Evolutionary conservation across 2,113 vertebrate genomes (phyloP).

Genomic region (Baryphthengus martii): DNA sequence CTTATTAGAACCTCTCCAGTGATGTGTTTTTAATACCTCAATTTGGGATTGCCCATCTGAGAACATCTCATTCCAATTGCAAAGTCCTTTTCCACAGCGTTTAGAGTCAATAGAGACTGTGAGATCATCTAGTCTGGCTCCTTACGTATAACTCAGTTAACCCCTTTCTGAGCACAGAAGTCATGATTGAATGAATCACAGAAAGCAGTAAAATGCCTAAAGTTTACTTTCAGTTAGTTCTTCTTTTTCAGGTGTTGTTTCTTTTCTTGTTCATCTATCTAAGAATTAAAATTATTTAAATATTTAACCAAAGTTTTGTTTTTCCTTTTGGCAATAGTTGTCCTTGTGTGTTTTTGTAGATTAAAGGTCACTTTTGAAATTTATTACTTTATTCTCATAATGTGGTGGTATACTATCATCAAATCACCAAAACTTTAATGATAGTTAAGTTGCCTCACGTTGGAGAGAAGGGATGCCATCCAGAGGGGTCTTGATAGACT

Average conservation of each 20-base stretch:
- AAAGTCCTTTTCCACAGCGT: constrained; percentile 47
- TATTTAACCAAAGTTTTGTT: background rate
- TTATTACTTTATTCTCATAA: background rate
- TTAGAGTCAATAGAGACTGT: constrained; percentile 43
- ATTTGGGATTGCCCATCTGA: constrained; percentile 41
- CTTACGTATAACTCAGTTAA: background rate
- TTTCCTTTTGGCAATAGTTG: background rate
- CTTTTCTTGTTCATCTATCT: background rate
- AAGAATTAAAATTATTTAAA: background rate
- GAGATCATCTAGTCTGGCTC: constrained; percentile 52
- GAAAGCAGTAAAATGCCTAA: background rate
- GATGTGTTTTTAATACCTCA: constrained; percentile 38
- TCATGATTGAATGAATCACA: background rate
- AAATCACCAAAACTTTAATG: background rate
- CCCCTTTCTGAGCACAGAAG: background rate
- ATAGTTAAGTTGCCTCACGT: too few species aligned
- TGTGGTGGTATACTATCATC: background rate
- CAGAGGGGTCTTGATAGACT: too few species aligned
- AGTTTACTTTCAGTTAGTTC: background rate
- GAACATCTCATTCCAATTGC: constrained; percentile 32
- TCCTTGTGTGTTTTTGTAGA: background rate
- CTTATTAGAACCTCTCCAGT: constrained; percentile 8
- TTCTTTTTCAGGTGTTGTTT: background rate
- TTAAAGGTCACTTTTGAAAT: background rate
- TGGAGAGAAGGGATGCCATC: too few species aligned